Conservation (phyloP, 2,113 vertebrate species). For the Podarcis muralis region DNA sequence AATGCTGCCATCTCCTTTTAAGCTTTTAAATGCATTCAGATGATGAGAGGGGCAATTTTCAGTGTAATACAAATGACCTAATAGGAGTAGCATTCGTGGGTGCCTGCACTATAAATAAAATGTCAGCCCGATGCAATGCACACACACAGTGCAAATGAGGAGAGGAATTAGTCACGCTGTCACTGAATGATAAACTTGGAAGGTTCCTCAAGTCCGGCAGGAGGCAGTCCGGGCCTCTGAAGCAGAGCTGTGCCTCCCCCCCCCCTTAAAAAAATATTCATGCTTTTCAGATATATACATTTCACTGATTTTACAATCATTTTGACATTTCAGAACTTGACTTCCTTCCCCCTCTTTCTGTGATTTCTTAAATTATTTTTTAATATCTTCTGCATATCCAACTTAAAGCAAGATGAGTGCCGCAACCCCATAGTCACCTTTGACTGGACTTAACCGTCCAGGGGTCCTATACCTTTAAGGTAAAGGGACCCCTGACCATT, state of each 20-base stretch:
- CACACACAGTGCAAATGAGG: neutral
- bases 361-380: too few species aligned
- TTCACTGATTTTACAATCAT: too few species aligned
- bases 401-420: too few species aligned
- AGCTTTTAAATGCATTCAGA: conserved; percentile 42
- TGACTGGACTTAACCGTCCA: too few species aligned
- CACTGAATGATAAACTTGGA: neutral
- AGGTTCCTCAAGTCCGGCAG: neutral
- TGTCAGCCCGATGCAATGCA: conserved; percentile 4
- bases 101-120: conserved; percentile 2
- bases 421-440: too few species aligned
- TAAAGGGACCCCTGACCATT: too few species aligned
- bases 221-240: neutral
- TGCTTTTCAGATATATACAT: too few species aligned
- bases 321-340: too few species aligned
- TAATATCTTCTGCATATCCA: neutral
- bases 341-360: too few species aligned
- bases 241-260: neutral
- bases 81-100: conserved; percentile 20
- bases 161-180: conserved; percentile 8
- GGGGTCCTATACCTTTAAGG: too few species aligned
- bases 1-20: neutral
- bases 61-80: conserved; percentile 38
- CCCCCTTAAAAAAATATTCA: too few species aligned
- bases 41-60: conserved; percentile 35